A percentile compares a stretch with the other conserved stretches of the same genome.
These are phyloP conservation scores for Equus quagga DNA, from an alignment of 2,113 vertebrate genomes.

Conservation along the genomic window DNA sequence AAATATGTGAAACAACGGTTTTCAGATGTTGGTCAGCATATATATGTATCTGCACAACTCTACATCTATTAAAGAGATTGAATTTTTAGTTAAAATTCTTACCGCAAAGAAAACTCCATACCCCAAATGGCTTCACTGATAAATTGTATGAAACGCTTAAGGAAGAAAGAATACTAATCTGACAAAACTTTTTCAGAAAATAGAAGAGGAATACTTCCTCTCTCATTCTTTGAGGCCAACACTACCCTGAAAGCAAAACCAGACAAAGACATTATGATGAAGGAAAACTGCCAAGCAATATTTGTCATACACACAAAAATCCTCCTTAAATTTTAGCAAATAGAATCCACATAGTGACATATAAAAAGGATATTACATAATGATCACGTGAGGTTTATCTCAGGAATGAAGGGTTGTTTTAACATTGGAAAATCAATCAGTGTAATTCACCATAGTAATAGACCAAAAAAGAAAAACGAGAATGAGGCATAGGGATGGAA, in stretches of 20 bases:
- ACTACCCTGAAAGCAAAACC: not conserved
- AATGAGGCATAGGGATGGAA: not conserved
- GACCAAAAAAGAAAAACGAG: not conserved
- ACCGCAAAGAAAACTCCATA: not conserved
- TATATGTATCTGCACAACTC: not conserved
- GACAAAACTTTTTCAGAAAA: not conserved
- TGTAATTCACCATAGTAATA: not conserved
- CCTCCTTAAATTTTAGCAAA: not conserved
- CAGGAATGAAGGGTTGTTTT: not conserved
- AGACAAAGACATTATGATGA: not conserved
- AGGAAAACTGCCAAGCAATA: not conserved
- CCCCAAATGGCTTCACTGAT: not conserved
- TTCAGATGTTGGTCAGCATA: not conserved
- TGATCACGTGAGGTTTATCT: not conserved
- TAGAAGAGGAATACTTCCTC: not conserved
- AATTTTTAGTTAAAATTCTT: not conserved
- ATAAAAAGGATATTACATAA: not conserved
- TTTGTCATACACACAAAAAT: not conserved
- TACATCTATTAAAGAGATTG: not conserved
- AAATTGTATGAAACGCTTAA: slow-evolving; percentile 1
- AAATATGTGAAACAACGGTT: not conserved
- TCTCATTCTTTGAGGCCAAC: not conserved
- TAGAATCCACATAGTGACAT: not conserved
- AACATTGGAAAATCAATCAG: not conserved
- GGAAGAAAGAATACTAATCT: not conserved